Conservation (phyloP, 2,113 vertebrate species). For the Gnathonemus longibarbis region DNA sequence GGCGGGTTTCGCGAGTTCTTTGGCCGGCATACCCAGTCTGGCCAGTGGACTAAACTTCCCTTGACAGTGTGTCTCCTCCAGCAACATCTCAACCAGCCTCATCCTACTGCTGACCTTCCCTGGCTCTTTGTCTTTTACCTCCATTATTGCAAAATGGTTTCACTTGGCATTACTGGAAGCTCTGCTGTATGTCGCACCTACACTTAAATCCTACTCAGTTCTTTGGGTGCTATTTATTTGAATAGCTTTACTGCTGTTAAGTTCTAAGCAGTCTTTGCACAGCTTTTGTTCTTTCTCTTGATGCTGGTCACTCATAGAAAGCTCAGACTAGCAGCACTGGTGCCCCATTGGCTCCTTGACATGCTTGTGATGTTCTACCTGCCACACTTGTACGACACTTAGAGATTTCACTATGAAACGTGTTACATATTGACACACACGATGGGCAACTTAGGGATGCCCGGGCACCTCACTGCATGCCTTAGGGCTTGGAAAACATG, state of each 20-base stretch:
- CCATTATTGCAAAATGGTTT: neutral
- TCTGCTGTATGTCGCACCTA: neutral
- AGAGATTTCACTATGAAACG: neutral
- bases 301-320: neutral
- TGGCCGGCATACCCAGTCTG: neutral
- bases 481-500: neutral
- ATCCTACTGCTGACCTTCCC: neutral
- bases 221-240: neutral
- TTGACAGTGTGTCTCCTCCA: neutral
- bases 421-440: neutral
- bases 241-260: neutral
- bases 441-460: neutral
- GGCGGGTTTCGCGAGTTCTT: neutral
- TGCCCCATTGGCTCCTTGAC: neutral
- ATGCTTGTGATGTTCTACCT: neutral
- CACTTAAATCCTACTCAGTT: neutral
- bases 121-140: neutral
- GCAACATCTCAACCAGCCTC: neutral
- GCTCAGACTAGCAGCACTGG: neutral
- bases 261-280: neutral
- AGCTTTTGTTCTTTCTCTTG: neutral
- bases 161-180: neutral
- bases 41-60: neutral
- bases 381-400: neutral
- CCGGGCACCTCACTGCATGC: neutral